Conservation (phyloP, 2,888 invertebrate species). For the Acanthosepion lycidas region DNA sequence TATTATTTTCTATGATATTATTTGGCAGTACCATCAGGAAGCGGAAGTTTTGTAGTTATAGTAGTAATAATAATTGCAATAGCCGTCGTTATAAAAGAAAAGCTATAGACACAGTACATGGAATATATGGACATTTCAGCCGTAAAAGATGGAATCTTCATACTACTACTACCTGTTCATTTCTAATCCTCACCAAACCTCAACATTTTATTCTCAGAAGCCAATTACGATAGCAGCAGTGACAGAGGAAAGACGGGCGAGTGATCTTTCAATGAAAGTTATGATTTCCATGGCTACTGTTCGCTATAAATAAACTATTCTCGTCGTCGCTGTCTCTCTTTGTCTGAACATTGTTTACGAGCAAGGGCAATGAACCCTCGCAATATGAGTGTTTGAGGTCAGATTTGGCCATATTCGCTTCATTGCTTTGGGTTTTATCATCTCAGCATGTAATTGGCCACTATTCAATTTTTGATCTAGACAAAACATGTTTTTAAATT, state of each 20-base stretch:
- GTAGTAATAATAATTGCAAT: no score
- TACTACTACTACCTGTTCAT: no score
- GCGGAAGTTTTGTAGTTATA: no score
- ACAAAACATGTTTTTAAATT: not conserved
- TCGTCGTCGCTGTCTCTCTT: not conserved
- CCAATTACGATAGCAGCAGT: not conserved
- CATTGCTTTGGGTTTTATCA: not conserved
- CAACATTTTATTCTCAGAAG: not conserved
- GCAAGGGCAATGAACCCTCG: not conserved
- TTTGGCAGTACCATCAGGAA: no score
- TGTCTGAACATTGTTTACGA: not conserved
- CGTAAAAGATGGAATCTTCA: no score
- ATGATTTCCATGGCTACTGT: not conserved
- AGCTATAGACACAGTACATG: no score
- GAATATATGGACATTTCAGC: no score
- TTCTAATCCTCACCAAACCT: no score
- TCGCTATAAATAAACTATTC: not conserved
- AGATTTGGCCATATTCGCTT: not conserved
- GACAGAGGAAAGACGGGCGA: not conserved
- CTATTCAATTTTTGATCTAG: not conserved
- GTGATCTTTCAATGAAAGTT: constrained; percentile 15
- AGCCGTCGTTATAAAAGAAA: no score
- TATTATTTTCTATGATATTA: no score
- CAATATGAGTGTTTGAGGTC: not conserved
- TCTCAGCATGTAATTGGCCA: not conserved